Conservation (phyloP, 2,888 invertebrate genomes). For the Drosophila monieri region DNA sequence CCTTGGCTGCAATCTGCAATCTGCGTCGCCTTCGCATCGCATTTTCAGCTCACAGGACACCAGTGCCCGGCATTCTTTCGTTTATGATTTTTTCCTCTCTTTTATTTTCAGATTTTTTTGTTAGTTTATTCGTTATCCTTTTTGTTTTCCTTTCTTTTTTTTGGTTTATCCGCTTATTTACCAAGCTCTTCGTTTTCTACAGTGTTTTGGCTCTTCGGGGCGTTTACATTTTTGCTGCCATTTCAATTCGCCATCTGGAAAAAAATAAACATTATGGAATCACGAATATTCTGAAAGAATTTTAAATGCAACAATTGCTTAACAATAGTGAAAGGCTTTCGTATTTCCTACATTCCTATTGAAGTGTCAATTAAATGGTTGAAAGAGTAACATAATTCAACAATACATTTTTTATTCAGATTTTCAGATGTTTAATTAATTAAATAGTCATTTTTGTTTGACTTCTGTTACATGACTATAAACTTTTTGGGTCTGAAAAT, state of each 20-base stretch:
- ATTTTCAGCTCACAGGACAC: constrained; percentile 44
- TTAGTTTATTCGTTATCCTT: constrained; percentile 1
- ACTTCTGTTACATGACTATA: background rate
- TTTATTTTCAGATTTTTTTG: constrained; percentile 14
- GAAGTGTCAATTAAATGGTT: constrained; percentile 32
- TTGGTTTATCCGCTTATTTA: constrained; percentile 26
- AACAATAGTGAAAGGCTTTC: background rate
- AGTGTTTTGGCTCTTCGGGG: constrained; percentile 21
- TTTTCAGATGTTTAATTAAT: background rate
- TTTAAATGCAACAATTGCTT: constrained; percentile 26
- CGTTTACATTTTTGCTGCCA: constrained; percentile 49
- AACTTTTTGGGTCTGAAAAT: background rate
- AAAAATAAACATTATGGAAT: constrained; percentile 28
- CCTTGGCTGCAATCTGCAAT: constrained; percentile 24
- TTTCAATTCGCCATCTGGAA: constrained; percentile 69
- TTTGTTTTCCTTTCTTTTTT: constrained; percentile 1
- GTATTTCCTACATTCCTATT: background rate
- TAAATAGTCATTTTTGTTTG: background rate
- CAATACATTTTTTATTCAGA: background rate
- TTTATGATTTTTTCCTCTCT: constrained; percentile 30
- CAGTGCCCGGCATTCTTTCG: constrained; percentile 38
- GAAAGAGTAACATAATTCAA: background rate
- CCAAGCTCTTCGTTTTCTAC: constrained; percentile 7
- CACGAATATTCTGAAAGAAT: constrained; percentile 24
- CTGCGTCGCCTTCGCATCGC: constrained; percentile 52